Percentiles rank a stretch among this genome's conserved stretches.
Conservation (phyloP, 1,140 invertebrate species). For the Drosophila ironensis region DNA sequence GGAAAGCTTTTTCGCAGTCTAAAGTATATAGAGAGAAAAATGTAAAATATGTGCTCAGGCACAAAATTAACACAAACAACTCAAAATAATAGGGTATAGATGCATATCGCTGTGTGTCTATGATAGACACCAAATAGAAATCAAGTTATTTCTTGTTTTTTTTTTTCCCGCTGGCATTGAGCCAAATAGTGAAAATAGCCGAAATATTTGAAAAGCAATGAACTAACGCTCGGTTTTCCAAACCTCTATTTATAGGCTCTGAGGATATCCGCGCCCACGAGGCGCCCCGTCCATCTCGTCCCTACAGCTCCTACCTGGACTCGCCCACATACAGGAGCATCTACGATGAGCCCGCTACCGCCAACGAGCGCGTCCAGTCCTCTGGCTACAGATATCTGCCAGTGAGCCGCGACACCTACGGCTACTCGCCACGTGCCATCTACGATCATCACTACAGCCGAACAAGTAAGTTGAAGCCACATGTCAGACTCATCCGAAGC, state of each 20-base stretch:
- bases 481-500: neutral
- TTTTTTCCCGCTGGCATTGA: slow-evolving; percentile 45
- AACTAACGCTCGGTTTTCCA: slow-evolving; percentile 41
- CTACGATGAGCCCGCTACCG: slow-evolving; percentile 90
- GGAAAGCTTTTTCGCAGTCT: slow-evolving; percentile 42
- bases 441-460: slow-evolving; percentile 93
- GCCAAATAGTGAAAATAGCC: slow-evolving; percentile 66
- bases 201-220: slow-evolving; percentile 54
- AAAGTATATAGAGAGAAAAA: slow-evolving; percentile 55
- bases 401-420: slow-evolving; percentile 93
- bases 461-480: slow-evolving; percentile 87
- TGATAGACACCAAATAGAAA: slow-evolving; percentile 61
- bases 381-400: slow-evolving; percentile 94
- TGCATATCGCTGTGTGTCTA: slow-evolving; percentile 16
- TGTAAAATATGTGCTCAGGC: slow-evolving; percentile 66
- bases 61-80: slow-evolving; percentile 61
- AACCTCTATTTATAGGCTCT: slow-evolving; percentile 85
- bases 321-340: slow-evolving; percentile 88
- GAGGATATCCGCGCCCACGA: slow-evolving; percentile 94
- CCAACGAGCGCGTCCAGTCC: slow-evolving; percentile 90
- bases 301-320: slow-evolving; percentile 84
- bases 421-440: slow-evolving; percentile 92
- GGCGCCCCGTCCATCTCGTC: slow-evolving; percentile 68
- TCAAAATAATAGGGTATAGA: slow-evolving; percentile 44
- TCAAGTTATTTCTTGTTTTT: slow-evolving; percentile 37